phyloP scores from a whole-genome alignment of 2,113 vertebrate genomes.

The Crotalus helleri region DNA sequence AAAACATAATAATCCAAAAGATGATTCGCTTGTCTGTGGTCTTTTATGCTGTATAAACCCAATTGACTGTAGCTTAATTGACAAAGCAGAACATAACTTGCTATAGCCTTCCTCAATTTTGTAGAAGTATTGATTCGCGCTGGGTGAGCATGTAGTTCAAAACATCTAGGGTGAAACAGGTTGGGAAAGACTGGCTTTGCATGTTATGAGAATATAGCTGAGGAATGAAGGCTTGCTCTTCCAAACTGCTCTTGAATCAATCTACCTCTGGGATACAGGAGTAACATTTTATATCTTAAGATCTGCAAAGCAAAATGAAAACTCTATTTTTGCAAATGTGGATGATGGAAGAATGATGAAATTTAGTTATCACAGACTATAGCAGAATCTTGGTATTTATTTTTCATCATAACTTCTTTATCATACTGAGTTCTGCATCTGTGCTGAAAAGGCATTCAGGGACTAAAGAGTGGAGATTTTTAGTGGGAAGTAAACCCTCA shows the following conservation, averaged over 20 bases:
- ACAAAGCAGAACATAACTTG: not conserved
- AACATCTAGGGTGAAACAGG: not conserved
- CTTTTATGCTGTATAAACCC: not conserved
- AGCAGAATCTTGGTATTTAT: not conserved
- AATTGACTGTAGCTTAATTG: not conserved
- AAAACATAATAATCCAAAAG: not conserved
- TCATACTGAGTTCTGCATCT: not conserved
- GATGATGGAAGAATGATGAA: not conserved
- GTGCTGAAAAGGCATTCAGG: not conserved
- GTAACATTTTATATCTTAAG: not conserved
- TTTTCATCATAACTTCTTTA: not conserved
- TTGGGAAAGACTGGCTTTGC: not conserved
- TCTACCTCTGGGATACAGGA: not conserved
- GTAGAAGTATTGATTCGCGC: not conserved
- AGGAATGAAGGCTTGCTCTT: not conserved
- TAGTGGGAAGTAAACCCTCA: not conserved
- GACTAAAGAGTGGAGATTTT: not conserved
- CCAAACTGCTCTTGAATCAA: not conserved
- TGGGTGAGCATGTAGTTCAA: not conserved
- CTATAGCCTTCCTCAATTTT: not conserved
- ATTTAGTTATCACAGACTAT: not conserved
- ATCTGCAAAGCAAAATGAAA: not conserved
- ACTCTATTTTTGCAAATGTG: not conserved
- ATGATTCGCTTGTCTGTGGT: not conserved
- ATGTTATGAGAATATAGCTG: not conserved